Evolutionary conservation across 2,888 invertebrate species (phyloP), one percentile per base, ranked within the genome.

Genomic region (Chymomyza amoena): DNA sequence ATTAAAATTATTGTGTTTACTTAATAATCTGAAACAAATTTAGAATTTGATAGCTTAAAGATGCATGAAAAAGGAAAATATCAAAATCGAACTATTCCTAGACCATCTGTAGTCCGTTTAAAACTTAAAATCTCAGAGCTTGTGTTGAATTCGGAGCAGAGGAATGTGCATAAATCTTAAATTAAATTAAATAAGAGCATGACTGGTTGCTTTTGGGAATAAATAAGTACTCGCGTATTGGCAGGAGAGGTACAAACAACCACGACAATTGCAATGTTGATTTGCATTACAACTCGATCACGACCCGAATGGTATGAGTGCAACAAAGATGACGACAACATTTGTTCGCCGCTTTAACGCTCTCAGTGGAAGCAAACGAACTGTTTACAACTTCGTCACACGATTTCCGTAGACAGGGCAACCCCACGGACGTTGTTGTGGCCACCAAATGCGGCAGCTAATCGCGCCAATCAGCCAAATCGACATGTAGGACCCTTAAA

Each of bases 401-500:
- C 72, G 72, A 78, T 76, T 80, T 86, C 66, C 70, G 39, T 45
- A 18, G 16, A 15, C 50, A 60, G 70, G 20, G 54, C 1, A 20
- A 20, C 54, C 9, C 54, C 20, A 20, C 54, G 7, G 16, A 20
- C 16, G 25, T 16, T 16, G 32, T 6, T 6, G n/a, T 36, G 10
- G 36, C 32, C 32, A 60, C 60, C 60, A 60, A 57, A 20, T 57
- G 60, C 67, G 66, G 70, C 70, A 61, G 69, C 71, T 75, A 86
- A 79, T 86, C 84, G 73, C 61, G 67, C 45, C 76, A 75, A 88
- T 76, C 73, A 70, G 67, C 73, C 64, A 70, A 70, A 77, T 84
- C 84, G 84, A 88, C 88, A 84, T 84, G 84, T 88, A 81, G 81
- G 84, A 87, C 84, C 84, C 84, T 88, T 84, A 88, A 88, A 86